Conservation (phyloP, 2,797 vertebrate genomes). For the Salarias fasciatus region DNA sequence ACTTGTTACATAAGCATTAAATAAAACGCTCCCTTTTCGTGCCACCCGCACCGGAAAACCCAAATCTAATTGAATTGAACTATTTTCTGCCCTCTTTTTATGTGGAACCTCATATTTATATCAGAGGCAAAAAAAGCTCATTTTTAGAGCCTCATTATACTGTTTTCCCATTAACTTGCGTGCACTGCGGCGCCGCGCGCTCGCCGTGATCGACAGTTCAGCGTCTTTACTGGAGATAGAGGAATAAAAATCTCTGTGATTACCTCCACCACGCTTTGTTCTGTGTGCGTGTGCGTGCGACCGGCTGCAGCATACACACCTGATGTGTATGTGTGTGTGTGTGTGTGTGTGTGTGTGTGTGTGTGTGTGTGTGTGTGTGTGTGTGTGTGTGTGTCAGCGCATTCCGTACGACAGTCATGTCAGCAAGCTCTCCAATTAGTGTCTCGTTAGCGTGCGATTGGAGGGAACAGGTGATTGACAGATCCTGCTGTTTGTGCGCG, state of each 20-base stretch:
- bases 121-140: constrained; percentile 58
- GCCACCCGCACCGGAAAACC: constrained; percentile 60
- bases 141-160: constrained; percentile 68
- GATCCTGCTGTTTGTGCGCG: constrained; percentile 53
- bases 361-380: constrained; percentile 13
- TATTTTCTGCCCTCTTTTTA: constrained; percentile 65
- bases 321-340: constrained; percentile 12
- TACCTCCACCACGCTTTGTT: constrained; percentile 49
- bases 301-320: constrained; percentile 14
- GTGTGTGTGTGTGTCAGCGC: constrained; percentile 20
- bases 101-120: constrained; percentile 64
- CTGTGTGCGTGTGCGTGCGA: constrained; percentile 11
- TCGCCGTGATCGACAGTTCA: constrained; percentile 62
- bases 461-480: constrained; percentile 68
- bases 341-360: constrained; percentile 8
- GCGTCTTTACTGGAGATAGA: constrained; percentile 49
- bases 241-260: constrained; percentile 54
- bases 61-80: constrained; percentile 71
- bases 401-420: constrained; percentile 65
- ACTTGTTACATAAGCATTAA: constrained; percentile 70
- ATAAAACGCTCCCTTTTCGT: constrained; percentile 63
- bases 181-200: constrained; percentile 37
- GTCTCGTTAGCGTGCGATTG: constrained; percentile 68
- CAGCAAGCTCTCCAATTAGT: constrained; percentile 75
- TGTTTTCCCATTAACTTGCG: constrained; percentile 58